These are phyloP conservation scores for Cantharis rustica DNA, from an alignment of 2,888 invertebrate species.

Conservation along the genomic window DNA sequence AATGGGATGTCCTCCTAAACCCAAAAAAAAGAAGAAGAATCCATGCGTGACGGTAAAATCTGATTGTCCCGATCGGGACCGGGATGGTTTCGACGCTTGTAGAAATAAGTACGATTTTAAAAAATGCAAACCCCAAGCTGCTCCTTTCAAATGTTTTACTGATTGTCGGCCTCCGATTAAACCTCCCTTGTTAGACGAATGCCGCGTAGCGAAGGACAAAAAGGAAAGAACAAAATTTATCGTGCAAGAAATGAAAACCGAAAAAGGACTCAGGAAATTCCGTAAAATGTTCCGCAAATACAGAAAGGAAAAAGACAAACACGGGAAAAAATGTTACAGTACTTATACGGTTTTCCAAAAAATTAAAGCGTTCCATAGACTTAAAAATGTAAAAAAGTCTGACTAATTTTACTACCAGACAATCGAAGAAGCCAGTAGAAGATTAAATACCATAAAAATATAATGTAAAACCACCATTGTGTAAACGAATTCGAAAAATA, in stretches of 20 bases:
- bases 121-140: constrained; percentile 19
- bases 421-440: background rate
- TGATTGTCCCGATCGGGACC: constrained; percentile 20
- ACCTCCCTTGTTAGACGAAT: constrained; percentile 26
- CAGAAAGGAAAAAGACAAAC: background rate
- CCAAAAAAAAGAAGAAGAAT: background rate
- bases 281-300: background rate
- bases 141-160: constrained; percentile 34
- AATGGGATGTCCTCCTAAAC: background rate
- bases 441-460: background rate
- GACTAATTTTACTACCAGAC: background rate
- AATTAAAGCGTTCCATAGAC: background rate
- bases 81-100: constrained; percentile 1
- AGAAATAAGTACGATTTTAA: background rate
- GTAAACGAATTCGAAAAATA: background rate
- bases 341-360: background rate
- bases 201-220: background rate
- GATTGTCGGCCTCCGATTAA: constrained; percentile 29
- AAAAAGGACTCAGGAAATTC: background rate
- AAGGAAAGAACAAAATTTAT: background rate
- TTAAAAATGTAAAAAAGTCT: background rate
- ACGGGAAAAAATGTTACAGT: background rate
- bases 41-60: constrained; percentile 2
- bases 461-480: background rate
- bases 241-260: background rate